A percentile compares a stretch with the other conserved stretches of the same genome.
phyloP scores from a whole-genome alignment of 2,888 invertebrate genomes.

The Diaperis boleti region DNA sequence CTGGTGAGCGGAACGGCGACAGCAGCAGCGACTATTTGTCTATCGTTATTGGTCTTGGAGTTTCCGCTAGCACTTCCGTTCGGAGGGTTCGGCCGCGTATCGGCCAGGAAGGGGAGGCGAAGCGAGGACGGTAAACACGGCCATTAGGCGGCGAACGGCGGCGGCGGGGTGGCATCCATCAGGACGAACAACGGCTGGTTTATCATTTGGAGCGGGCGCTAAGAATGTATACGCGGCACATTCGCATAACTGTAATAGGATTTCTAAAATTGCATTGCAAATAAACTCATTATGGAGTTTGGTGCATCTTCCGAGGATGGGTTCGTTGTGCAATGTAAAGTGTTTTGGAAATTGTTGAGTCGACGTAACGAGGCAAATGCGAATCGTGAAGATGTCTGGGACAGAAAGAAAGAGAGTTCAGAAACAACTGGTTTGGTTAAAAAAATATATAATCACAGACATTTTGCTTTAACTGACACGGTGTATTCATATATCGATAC shows the following conservation, averaged over 20 bases:
- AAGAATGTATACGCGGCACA: constrained; percentile 11
- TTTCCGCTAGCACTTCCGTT: constrained; percentile 51
- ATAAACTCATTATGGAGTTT: constrained; percentile 4
- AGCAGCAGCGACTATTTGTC: constrained; percentile 50
- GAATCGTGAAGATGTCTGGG: not conserved
- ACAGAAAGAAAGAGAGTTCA: not conserved
- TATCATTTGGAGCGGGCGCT: constrained; percentile 13
- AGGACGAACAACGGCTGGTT: constrained; percentile 13
- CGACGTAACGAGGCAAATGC: not conserved
- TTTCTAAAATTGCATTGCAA: constrained; percentile 10
- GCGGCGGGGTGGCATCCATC: constrained; percentile 26
- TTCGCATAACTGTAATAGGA: constrained; percentile 11
- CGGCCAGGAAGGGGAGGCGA: constrained; percentile 10
- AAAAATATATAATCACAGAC: too few relatives aligned
- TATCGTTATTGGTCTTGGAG: constrained; percentile 52
- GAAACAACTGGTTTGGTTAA: too few relatives aligned
- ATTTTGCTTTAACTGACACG: too few relatives aligned
- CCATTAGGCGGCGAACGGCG: constrained; percentile 32
- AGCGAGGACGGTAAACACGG: constrained; percentile 33
- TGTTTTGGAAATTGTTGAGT: not conserved
- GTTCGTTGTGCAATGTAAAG: not conserved
- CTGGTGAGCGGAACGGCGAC: constrained; percentile 16
- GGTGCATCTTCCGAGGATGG: not conserved
- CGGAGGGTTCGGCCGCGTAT: constrained; percentile 22
- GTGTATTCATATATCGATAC: too few relatives aligned